phyloP scores from a whole-genome alignment of 1,140 invertebrate species.

The Conus ventricosus region DNA sequence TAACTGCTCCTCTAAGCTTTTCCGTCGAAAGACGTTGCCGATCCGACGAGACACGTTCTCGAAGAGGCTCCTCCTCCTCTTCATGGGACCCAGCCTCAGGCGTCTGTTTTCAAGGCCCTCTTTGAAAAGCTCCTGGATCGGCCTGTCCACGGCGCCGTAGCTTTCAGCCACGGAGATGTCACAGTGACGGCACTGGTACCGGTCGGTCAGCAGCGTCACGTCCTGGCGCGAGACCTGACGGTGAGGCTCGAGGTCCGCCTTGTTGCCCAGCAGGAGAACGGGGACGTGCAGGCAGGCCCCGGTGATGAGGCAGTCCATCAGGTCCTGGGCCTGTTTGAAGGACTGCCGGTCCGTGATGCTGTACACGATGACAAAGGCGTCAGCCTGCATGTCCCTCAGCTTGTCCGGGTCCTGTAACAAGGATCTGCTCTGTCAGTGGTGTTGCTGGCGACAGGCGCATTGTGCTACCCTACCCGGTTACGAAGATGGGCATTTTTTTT shows the following conservation, averaged over 20 bases:
- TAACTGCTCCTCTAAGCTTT: constrained; percentile 38
- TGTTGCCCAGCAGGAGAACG: constrained; percentile 85
- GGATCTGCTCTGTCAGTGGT: background rate
- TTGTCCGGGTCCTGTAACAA: constrained; percentile 13
- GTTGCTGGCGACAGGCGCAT: too few species aligned
- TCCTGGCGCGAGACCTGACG: constrained; percentile 85
- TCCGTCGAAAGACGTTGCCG: constrained; percentile 43
- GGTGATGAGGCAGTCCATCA: constrained; percentile 33
- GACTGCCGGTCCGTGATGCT: constrained; percentile 37
- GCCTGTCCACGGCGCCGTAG: constrained; percentile 83
- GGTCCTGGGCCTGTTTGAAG: background rate
- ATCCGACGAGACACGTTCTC: constrained; percentile 83
- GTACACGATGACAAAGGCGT: constrained; percentile 44
- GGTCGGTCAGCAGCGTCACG: constrained; percentile 84
- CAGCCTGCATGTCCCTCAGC: background rate
- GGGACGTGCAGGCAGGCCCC: constrained; percentile 65
- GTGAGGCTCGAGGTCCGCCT: constrained; percentile 86
- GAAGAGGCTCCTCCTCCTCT: constrained; percentile 83
- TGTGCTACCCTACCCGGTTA: too few species aligned
- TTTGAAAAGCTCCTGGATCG: constrained; percentile 82
- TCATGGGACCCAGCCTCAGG: constrained; percentile 76
- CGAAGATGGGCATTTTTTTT: too few species aligned
- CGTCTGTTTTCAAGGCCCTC: constrained; percentile 83
- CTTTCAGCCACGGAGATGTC: constrained; percentile 90
- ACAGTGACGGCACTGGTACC: constrained; percentile 87